These are phyloP conservation scores for Epiblema foenella DNA, from an alignment of 2,888 invertebrate genomes.

Conservation along the genomic window DNA sequence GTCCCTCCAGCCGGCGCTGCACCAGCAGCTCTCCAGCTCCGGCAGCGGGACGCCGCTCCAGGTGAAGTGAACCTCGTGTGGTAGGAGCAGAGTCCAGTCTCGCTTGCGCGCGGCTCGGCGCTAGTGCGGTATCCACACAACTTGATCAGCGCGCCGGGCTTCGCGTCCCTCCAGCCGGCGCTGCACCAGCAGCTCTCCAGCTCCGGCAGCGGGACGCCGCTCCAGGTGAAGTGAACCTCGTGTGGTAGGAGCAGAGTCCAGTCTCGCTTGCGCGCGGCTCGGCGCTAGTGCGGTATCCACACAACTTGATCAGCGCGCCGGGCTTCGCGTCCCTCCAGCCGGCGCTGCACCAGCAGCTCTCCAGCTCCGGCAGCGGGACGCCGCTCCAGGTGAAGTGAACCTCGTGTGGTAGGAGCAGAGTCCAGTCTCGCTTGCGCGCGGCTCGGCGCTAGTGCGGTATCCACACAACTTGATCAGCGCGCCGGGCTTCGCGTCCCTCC, in stretches of 20 bases:
- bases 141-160: constrained; percentile 69
- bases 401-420: too few species aligned
- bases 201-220: constrained; percentile 72
- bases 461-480: constrained; percentile 85
- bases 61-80: constrained; percentile 51
- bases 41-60: constrained; percentile 77
- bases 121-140: constrained; percentile 91
- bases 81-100: too few species aligned
- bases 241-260: too few species aligned
- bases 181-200: constrained; percentile 73
- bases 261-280: constrained; percentile 65
- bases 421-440: too few species aligned
- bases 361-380: constrained; percentile 69
- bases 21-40: constrained; percentile 71
- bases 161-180: constrained; percentile 71
- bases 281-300: constrained; percentile 91
- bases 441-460: constrained; percentile 91
- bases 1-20: constrained; percentile 70
- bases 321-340: constrained; percentile 72
- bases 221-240: constrained; percentile 63
- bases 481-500: constrained; percentile 68
- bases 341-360: constrained; percentile 72
- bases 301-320: constrained; percentile 78
- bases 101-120: constrained; percentile 78
- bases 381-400: constrained; percentile 68